A percentile compares a stretch with the other conserved stretches of the same genome.
These are phyloP conservation scores for Patella caerulea DNA, from an alignment of 2,888 invertebrate species.

Conservation along the genomic window DNA sequence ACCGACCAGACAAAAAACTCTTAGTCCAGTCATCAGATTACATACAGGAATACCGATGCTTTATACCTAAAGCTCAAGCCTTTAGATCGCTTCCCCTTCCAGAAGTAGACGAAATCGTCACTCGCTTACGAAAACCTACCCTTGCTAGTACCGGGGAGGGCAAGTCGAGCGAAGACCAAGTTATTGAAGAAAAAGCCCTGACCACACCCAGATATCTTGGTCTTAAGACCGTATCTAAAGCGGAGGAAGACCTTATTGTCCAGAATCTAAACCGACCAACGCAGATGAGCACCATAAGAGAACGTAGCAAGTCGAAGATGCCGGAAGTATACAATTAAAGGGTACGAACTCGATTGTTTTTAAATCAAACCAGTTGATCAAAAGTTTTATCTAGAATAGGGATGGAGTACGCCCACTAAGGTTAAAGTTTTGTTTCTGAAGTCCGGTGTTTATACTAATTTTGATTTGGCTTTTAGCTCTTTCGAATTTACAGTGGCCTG, in stretches of 20 bases:
- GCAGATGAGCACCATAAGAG: slow-evolving; percentile 48
- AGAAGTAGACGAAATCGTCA: slow-evolving; percentile 44
- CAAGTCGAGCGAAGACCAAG: slow-evolving; percentile 43
- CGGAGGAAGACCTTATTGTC: slow-evolving; percentile 48
- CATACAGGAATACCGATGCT: slow-evolving; percentile 51
- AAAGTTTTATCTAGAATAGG: no score
- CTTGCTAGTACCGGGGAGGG: slow-evolving; percentile 47
- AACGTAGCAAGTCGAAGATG: slow-evolving; percentile 14
- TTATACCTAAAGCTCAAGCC: slow-evolving; percentile 60
- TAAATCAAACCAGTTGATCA: no score
- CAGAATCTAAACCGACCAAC: slow-evolving; percentile 50
- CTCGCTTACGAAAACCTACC: slow-evolving; percentile 46
- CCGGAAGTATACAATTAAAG: not conserved
- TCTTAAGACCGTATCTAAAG: slow-evolving; percentile 40
- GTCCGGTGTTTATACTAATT: no score
- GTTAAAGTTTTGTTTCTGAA: no score
- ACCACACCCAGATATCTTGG: slow-evolving; percentile 48
- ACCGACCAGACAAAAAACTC: slow-evolving; percentile 44
- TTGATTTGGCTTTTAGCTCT: no score
- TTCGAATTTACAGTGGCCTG: no score
- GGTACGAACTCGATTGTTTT: no score
- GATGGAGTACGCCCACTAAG: no score
- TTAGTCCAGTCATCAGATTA: slow-evolving; percentile 55
- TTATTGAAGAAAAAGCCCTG: slow-evolving; percentile 38
- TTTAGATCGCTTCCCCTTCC: slow-evolving; percentile 56